A percentile compares a stretch with the other conserved stretches of the same genome.
These are phyloP conservation scores for Ceratina japonica DNA, from an alignment of 1,140 invertebrate genomes.

Conservation along the genomic window DNA sequence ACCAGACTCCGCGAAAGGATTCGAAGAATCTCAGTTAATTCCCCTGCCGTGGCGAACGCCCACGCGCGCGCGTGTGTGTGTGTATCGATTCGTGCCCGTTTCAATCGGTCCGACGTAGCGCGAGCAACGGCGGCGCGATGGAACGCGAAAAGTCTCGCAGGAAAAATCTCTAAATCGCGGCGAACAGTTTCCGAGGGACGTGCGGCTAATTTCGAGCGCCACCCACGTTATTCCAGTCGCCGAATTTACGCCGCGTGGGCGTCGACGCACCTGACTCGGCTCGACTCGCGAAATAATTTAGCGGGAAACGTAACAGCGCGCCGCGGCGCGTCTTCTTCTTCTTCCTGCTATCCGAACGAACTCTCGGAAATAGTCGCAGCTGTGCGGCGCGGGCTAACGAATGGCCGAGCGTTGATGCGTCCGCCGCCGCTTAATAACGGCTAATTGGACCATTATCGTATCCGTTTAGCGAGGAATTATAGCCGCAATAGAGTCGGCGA, in stretches of 20 bases:
- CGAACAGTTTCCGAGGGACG: too few relatives aligned
- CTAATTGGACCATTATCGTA: constrained; percentile 32
- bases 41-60: neutral
- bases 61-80: too few relatives aligned
- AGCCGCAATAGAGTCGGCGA: neutral
- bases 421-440: neutral
- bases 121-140: too few relatives aligned
- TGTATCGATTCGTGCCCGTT: too few relatives aligned
- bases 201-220: constrained; percentile 56
- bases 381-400: constrained; percentile 10
- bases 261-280: constrained; percentile 46
- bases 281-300: constrained; percentile 17
- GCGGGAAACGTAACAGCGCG: constrained; percentile 23
- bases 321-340: too few relatives aligned
- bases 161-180: too few relatives aligned
- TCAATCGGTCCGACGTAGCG: too few relatives aligned
- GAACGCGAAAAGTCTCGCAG: too few relatives aligned
- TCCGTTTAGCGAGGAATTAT: constrained; percentile 31
- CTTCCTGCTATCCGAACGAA: constrained; percentile 30
- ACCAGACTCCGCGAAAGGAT: neutral
- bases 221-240: constrained; percentile 56
- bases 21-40: neutral
- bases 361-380: constrained; percentile 39
- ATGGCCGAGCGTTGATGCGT: neutral
- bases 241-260: constrained; percentile 58